phyloP scores from a whole-genome alignment of 2,888 invertebrate species.

The Drosophila mettleri region DNA sequence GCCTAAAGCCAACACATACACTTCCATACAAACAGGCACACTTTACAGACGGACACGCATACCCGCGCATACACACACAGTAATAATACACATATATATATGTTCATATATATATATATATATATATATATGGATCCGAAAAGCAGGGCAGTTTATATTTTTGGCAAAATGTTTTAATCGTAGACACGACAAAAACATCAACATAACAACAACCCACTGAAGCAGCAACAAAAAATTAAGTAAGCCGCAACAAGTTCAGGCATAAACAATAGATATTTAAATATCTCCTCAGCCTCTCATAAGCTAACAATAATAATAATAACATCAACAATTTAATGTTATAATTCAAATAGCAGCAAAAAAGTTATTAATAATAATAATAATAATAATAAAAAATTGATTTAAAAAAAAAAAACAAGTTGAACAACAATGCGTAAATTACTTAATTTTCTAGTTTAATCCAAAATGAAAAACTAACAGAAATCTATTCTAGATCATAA shows the following conservation, averaged over 20 bases:
- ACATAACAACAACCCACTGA: conserved; percentile 45
- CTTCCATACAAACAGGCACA: conserved; percentile 23
- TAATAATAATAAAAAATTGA: conserved; percentile 60
- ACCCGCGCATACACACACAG: conserved; percentile 18
- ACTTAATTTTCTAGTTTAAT: conserved; percentile 60
- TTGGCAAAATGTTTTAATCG: conserved; percentile 49
- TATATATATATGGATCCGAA: conserved; percentile 21
- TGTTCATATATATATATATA: conserved; percentile 12
- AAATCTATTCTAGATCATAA: conserved; percentile 16
- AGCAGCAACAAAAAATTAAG: conserved; percentile 30
- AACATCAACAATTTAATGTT: conserved; percentile 62
- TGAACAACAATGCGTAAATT: conserved; percentile 56
- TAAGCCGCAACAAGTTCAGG: conserved; percentile 31
- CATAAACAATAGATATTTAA: conserved; percentile 46
- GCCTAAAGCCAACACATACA: conserved; percentile 48
- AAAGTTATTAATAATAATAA: conserved; percentile 64
- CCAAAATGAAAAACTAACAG: background rate
- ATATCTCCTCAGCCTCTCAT: conserved; percentile 63
- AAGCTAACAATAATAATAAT: conserved; percentile 60
- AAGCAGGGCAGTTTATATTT: conserved; percentile 50
- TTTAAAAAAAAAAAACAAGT: conserved; percentile 26
- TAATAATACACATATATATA: conserved; percentile 13
- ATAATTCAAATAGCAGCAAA: conserved; percentile 68
- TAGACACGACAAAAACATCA: conserved; percentile 27
- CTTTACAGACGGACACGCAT: conserved; percentile 10